phyloP scores from a whole-genome alignment of 2,888 invertebrate genomes.

The Lasioglossum lativentre region DNA sequence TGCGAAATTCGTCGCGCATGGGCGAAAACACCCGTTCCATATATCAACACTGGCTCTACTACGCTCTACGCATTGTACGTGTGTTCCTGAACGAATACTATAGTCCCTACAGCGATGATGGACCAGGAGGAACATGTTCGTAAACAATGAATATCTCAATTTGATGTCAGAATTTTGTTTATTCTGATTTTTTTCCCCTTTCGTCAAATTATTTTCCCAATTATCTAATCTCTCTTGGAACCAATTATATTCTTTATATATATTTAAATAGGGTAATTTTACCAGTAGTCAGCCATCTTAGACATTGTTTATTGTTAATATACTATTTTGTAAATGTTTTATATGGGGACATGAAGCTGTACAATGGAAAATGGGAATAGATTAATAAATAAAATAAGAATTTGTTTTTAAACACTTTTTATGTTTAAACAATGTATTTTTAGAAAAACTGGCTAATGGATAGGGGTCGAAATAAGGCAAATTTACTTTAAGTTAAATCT shows the following conservation, averaged over 20 bases:
- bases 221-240: slow-evolving; percentile 16
- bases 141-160: slow-evolving; percentile 54
- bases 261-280: too few relatives aligned
- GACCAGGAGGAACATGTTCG: slow-evolving; percentile 76
- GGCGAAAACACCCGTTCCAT: neutral
- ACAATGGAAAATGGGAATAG: neutral
- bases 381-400: neutral
- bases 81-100: slow-evolving; percentile 70
- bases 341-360: neutral
- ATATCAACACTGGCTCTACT: neutral
- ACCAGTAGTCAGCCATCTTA: neutral
- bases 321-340: neutral
- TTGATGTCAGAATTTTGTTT: slow-evolving; percentile 36
- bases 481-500: neutral
- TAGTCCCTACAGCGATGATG: slow-evolving; percentile 73
- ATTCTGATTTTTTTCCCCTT: slow-evolving; percentile 28
- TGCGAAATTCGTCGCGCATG: neutral
- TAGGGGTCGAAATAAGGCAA: neutral
- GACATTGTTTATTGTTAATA: neutral
- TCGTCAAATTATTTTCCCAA: slow-evolving; percentile 36
- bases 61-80: slow-evolving; percentile 48
- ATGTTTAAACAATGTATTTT: neutral
- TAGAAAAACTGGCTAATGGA: neutral
- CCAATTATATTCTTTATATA: neutral
- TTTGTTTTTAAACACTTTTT: neutral